Percentiles rank a stretch among this genome's conserved stretches.
phyloP scores from a whole-genome alignment of 1,140 invertebrate genomes.

The Mylabris phalerata region DNA sequence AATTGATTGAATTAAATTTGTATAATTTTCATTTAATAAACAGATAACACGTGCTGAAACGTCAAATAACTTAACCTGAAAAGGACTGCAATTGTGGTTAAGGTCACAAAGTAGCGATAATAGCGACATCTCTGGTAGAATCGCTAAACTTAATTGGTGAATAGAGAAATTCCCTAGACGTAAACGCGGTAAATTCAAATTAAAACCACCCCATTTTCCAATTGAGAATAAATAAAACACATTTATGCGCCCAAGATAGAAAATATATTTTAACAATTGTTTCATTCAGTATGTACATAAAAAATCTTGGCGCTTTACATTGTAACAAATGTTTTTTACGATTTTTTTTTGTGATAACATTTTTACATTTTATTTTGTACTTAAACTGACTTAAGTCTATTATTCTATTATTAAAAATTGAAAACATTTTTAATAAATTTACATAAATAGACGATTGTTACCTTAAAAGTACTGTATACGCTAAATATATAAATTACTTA shows the following conservation, averaged over 20 bases:
- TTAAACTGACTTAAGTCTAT: constrained; percentile 24
- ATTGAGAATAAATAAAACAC: constrained; percentile 12
- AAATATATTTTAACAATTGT: constrained; percentile 23
- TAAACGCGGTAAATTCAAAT: no score
- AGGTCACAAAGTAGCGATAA: no score
- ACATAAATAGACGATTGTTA: constrained; percentile 16
- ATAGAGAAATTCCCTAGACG: no score
- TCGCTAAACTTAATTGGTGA: no score
- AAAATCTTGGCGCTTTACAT: constrained; percentile 22
- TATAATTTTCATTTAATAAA: no score
- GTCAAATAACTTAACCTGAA: no score
- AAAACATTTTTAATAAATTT: constrained; percentile 21
- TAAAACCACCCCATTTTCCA: no score
- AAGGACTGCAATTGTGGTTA: no score
- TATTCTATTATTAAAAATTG: constrained; percentile 18
- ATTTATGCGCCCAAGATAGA: constrained; percentile 20
- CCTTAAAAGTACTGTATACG: constrained; percentile 18
- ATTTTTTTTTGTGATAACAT: constrained; percentile 18
- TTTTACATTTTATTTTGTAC: constrained; percentile 21
- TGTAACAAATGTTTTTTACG: constrained; percentile 20
- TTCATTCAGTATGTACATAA: constrained; percentile 18
- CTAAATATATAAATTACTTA: constrained; percentile 23
- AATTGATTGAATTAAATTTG: no score
- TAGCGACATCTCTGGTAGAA: no score
- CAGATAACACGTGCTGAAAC: no score